Base-by-base conservation (phyloP, 2,888 invertebrate genomes). In the Drosophila barbarae region DNA sequence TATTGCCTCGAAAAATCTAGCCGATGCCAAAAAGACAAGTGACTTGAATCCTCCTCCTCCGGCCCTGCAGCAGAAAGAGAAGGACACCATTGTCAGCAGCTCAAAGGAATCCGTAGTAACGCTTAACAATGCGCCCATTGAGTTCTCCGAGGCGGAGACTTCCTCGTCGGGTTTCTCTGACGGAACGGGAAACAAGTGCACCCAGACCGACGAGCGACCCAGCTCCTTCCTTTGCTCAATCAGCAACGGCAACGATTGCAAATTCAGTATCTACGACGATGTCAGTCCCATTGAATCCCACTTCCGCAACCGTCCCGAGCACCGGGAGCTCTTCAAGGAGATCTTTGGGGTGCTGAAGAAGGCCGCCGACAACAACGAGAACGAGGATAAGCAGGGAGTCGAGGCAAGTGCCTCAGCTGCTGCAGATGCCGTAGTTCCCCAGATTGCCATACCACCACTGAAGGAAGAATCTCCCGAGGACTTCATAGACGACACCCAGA, bases 181-280 rank as follows among this genome's bases (percentile, higher is more conserved):
- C 84, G 96, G 96, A 88, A 95, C 94, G 2, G 93, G 94, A 88
- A 95, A 95, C 88, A 95, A 95, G 86, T 92, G 92, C 3, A 96
- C 96, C 5, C 96, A 96, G 86, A 96, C 96, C 0, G 95, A 95
- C 69, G 92, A 92, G 68, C 91, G 94, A 12, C 93, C 94, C 0
- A 95, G 95, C n/a, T 94, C 94, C 15, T 94, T 95, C 88, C 90
- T 96, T 52, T 95, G 95, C 90, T 94, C 95, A 1, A 95, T 96
- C 69, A 95, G 94, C 53, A 95, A 95, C 86, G 95, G 95, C 12
- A 95, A 95, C 76, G 95, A 95, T 87, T 95, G 95, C 87, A 94
- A 94, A 75, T 94, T 95, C 87, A 95, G 95, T 88, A 95, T 95
- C 86, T 96, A 95, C 86, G 94, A 94, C 83, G 94, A 94, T 86